Base-by-base conservation (phyloP, 1,140 invertebrate species). In the Zeugodacus cucurbitae region DNA sequence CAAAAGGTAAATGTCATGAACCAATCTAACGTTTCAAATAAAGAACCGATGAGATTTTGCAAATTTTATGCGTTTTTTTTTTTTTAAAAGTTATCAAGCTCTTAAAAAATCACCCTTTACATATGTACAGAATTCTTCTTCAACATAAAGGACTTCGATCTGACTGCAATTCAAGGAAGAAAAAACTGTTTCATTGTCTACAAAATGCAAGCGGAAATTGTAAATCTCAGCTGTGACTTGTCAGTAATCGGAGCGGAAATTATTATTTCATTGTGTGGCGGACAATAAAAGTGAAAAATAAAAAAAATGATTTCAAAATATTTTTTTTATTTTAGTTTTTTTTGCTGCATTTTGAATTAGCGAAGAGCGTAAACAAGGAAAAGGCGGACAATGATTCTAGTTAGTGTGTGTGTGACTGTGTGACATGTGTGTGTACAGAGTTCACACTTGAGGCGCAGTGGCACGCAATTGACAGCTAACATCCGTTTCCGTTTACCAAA, bases 401-500 rank as follows among this genome's bases (percentile, higher is more conserved):
- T 20, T 26, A 1, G 34, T 74, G 20, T 14, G 67, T 74, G 20
- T 41, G n/a, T 11, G 67, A 20, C 37, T 74, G 32, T 78, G 22
- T 26, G 41, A 8, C 41, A 78, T 78, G 41, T 48, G n/a, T 78
- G 74, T 48, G n/a, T n/a, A n/a, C 29, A 82, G 26, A 82, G 74
- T 82, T 82, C 74, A 82, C 74, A 82, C 41, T 82, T 10, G 74
- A 82, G 41, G 74, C 74, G 74, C 74, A 54, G n/a, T 54, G 74
- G 41, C 74, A 82, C n/a, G 74, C n/a, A 58, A 86, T 86, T 86
- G 85, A 86, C 85, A 86, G 85, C 85, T 41, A 57, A 86, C 85
- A 58, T 86, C 85, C 85, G 85, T 59, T 86, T 86, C 85, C 48
- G 54, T 59, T 86, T 37, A 29, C 3, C n/a, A 22, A 44, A 41